Conservation (phyloP, 2,113 vertebrate species). For the Perccottus glenii region DNA sequence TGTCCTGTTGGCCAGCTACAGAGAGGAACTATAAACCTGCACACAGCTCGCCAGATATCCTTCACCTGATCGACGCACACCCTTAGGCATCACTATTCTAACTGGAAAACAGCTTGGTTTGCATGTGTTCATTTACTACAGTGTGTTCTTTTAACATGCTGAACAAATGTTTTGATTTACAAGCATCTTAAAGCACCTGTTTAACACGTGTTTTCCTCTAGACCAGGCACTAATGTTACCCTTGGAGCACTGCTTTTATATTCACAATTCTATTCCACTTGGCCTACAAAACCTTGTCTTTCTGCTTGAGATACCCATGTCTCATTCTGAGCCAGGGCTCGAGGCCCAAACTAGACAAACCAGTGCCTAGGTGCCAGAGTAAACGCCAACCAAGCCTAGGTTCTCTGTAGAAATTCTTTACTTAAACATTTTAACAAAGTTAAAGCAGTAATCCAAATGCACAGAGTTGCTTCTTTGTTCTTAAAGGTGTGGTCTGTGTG, state of each 20-base stretch:
- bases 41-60: constrained; percentile 8
- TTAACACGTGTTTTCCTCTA: constrained; percentile 13
- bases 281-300: constrained; percentile 15
- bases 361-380: constrained; percentile 56
- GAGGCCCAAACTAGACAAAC: constrained; percentile 40
- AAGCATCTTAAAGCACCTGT: constrained; percentile 2
- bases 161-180: constrained; percentile 1
- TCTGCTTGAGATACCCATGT: constrained; percentile 38
- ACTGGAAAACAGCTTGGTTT: constrained; percentile 15
- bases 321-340: constrained; percentile 40
- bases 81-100: constrained; percentile 14
- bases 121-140: not conserved
- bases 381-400: constrained; percentile 60
- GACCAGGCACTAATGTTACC: constrained; percentile 22
- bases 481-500: constrained; percentile 19
- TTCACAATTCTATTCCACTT: constrained; percentile 44
- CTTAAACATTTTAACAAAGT: constrained; percentile 69
- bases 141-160: not conserved
- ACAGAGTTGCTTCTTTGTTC: constrained; percentile 23
- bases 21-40: constrained; percentile 8
- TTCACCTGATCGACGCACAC: constrained; percentile 20
- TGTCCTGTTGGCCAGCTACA: not conserved
- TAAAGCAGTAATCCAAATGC: constrained; percentile 61
- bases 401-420: constrained; percentile 60
- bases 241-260: constrained; percentile 21